phyloP scores from a whole-genome alignment of 2,113 vertebrate genomes.

The Perca schrenkii region DNA sequence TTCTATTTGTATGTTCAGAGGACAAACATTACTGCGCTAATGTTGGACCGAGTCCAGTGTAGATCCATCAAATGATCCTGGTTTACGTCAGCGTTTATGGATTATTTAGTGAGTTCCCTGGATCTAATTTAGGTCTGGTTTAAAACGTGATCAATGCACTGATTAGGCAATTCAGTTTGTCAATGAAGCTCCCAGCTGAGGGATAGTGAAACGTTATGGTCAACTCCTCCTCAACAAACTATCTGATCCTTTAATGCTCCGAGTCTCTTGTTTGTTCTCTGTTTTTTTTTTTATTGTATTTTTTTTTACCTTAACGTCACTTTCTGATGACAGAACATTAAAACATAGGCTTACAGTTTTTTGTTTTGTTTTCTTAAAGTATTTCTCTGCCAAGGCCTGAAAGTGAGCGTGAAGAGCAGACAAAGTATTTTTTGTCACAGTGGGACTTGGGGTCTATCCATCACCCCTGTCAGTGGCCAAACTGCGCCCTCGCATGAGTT shows the following conservation, averaged over 20 bases:
- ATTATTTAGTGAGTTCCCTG: constrained; percentile 40
- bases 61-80: neutral
- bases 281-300: neutral
- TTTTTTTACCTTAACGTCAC: neutral
- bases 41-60: neutral
- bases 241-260: constrained; percentile 16
- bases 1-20: neutral
- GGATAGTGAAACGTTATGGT: constrained; percentile 27
- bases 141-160: constrained; percentile 61
- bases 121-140: constrained; percentile 62
- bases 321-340: constrained; percentile 27
- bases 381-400: neutral
- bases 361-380: constrained; percentile 43
- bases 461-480: constrained; percentile 78
- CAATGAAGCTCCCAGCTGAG: constrained; percentile 41
- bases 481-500: constrained; percentile 74
- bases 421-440: constrained; percentile 54
- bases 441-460: constrained; percentile 81
- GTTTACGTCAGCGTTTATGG: constrained; percentile 39
- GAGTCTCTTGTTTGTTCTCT: neutral
- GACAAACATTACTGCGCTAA: neutral
- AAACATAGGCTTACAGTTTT: constrained; percentile 27
- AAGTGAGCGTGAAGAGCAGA: constrained; percentile 50
- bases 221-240: constrained; percentile 25
- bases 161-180: constrained; percentile 53